Evolutionary conservation across 2,113 vertebrate genomes (phyloP).

Genomic region (Steatornis caripensis): DNA sequence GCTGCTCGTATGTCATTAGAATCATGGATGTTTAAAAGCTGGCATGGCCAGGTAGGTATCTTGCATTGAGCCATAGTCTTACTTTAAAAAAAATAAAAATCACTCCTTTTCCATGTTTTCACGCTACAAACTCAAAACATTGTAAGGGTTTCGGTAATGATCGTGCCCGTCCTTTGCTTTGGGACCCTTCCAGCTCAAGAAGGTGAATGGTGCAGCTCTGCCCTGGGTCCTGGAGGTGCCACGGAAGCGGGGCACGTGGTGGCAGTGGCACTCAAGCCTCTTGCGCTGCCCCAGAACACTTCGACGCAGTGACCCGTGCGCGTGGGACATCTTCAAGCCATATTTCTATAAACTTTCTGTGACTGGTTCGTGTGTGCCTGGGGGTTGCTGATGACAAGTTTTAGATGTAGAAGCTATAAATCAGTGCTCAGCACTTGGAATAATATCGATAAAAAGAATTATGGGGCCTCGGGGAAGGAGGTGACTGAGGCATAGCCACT

Average conservation of each 20-base stretch:
- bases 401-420: not conserved
- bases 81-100: not conserved
- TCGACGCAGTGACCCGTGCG: rapidly evolving
- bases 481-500: not conserved
- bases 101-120: not conserved
- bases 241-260: not conserved
- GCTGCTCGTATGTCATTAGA: not conserved
- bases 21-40: not conserved
- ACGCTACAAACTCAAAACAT: not conserved
- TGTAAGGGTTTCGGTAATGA: not conserved
- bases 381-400: not conserved
- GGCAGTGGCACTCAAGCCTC: not conserved
- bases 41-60: not conserved
- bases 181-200: not conserved
- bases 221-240: not conserved
- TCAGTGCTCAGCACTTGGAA: not conserved
- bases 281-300: not conserved
- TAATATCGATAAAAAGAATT: not conserved
- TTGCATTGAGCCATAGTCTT: not conserved
- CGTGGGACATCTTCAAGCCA: not conserved
- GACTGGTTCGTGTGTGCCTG: not conserved
- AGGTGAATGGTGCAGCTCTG: not conserved
- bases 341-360: not conserved
- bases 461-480: not conserved
- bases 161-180: not conserved